Conservation (phyloP, 2,888 invertebrate genomes). For the Podotricha telesiphe region DNA sequence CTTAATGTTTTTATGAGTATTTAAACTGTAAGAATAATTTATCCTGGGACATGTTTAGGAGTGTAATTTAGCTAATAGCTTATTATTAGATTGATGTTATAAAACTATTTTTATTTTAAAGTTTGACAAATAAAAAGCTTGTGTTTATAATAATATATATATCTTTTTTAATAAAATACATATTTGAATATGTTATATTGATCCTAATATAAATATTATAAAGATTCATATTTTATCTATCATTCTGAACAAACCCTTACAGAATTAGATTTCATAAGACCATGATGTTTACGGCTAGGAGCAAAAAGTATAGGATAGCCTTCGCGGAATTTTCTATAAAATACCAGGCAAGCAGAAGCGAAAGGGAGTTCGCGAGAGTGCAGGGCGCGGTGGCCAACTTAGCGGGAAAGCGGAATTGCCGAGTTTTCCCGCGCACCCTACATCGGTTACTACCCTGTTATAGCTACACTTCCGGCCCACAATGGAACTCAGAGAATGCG, state of each 20-base stretch:
- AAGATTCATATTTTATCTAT: not conserved
- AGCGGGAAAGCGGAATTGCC: constrained; percentile 53
- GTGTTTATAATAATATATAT: too few relatives aligned
- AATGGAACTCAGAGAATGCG: constrained; percentile 45
- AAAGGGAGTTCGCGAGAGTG: constrained; percentile 66
- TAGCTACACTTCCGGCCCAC: constrained; percentile 46
- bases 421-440: constrained; percentile 67
- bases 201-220: too few relatives aligned
- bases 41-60: not conserved
- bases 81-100: not conserved
- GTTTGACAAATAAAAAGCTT: not conserved
- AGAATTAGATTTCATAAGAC: constrained; percentile 7
- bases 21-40: not conserved
- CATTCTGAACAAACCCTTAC: constrained; percentile 6
- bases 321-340: constrained; percentile 49
- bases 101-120: not conserved
- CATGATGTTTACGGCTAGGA: constrained; percentile 14
- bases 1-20: constrained; percentile 14
- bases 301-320: constrained; percentile 30
- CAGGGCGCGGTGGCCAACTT: constrained; percentile 57
- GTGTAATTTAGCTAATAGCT: constrained; percentile 1
- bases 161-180: too few relatives aligned
- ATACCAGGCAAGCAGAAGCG: constrained; percentile 70
- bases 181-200: too few relatives aligned
- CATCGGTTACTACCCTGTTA: constrained; percentile 65